Base-by-base conservation (phyloP, 2,797 vertebrate genomes). In the Glossophaga mutica region DNA sequence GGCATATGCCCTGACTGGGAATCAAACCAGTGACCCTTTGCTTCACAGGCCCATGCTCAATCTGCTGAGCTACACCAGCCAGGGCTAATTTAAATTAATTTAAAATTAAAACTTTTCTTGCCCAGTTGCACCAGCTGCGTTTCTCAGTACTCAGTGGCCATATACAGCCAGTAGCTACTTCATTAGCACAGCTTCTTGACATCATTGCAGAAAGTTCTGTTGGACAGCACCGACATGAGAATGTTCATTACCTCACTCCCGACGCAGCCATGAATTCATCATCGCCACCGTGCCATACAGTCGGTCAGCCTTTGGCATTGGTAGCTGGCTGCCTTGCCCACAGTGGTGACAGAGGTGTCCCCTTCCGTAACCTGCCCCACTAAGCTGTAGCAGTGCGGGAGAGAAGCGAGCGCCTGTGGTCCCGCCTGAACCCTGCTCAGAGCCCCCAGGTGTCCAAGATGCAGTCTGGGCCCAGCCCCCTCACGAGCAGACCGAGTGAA, bases 71-170 rank as follows among this genome's bases (percentile, higher is more conserved):
- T n/a, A n/a, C n/a, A n/a, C n/a, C n/a, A n/a, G n/a, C n/a, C n/a
- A n/a, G n/a, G n/a, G n/a, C n/a, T 85, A 81, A 84, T 76, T 62
- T 83, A 88, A 96, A 48, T 86, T 73, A 48, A 52, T n/a, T n/a
- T 88, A 78, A 48, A 62, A 19, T 42, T 83, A 77, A 85, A 95
- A 92, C 21, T 46, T 55, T 93, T 50, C 19, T 65, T 65, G 5
- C 42, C 71, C 26, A 87, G 46, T 82, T 92, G n/a, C 1, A 81
- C 37, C 74, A 91, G 32, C 34, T 90, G 89, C 44, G 50, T 92
- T 91, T 92, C 32, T 87, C 22, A 82, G 79, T 79, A 76, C 7
- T 87, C 44, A 76, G 37, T 52, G 90, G 62, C 3, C 21, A 94
- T 21, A 48, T 42, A 14, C 37, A 8, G 4, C 79, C 16, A 81